Evolutionary conservation across 2,797 vertebrate species (phyloP).

Genomic region (Pteropus rufus): DNA sequence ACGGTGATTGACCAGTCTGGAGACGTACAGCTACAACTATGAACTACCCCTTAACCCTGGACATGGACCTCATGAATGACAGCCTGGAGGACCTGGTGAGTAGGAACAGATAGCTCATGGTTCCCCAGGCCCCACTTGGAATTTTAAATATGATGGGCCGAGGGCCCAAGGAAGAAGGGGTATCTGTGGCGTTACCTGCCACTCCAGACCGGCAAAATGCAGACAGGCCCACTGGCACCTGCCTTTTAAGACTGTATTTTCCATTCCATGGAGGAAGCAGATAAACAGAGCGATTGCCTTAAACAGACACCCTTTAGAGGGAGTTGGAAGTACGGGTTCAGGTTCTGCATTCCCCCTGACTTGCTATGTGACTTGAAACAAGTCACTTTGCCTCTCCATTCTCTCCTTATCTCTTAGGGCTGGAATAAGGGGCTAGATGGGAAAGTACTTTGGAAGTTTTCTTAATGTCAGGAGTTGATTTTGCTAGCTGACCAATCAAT

Average conservation of each 20-base stretch:
- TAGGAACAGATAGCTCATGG: background rate
- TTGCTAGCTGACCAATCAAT: too few species aligned
- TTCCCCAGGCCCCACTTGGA: background rate
- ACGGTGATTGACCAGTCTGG: conserved; percentile 31
- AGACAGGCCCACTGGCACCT: background rate
- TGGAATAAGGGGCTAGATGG: background rate
- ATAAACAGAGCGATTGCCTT: background rate
- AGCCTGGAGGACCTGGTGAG: conserved; percentile 69
- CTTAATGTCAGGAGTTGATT: background rate
- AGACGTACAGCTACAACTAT: conserved; percentile 25
- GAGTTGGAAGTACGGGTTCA: background rate
- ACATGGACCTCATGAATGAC: conserved; percentile 55
- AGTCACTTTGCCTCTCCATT: background rate
- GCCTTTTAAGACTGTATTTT: background rate
- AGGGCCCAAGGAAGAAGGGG: background rate
- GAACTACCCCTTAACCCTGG: conserved; percentile 67
- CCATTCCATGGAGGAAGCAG: background rate
- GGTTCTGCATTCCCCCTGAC: background rate
- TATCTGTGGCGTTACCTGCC: background rate
- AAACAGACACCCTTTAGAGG: background rate
- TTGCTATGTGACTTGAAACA: background rate
- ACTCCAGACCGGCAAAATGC: background rate
- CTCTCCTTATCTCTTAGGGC: background rate
- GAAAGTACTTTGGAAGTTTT: background rate
- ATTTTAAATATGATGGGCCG: background rate